Evolutionary conservation across 2,113 vertebrate species (phyloP).

Genomic region (Apaloderma vittatum): DNA sequence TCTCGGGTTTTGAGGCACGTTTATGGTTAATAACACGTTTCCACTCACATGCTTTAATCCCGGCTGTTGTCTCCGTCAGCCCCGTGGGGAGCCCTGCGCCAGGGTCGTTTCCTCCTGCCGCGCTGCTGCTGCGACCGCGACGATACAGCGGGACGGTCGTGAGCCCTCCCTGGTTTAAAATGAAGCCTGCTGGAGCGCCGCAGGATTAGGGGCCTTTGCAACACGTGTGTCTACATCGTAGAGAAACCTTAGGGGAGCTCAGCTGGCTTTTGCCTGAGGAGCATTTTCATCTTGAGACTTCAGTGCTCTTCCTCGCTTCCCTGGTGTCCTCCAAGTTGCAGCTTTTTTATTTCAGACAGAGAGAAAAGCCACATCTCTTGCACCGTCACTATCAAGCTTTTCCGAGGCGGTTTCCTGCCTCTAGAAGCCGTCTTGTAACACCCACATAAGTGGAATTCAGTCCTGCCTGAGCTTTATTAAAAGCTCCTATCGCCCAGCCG

Average conservation of each 20-base stretch:
- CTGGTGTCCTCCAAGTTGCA: fast-evolving
- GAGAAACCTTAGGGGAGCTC: background rate
- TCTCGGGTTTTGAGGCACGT: fast-evolving
- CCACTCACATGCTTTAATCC: background rate
- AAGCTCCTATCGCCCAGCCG: background rate
- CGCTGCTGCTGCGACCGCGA: background rate
- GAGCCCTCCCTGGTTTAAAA: background rate
- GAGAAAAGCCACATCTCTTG: background rate
- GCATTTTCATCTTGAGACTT: background rate
- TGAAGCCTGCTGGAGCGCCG: background rate
- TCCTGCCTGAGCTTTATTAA: background rate
- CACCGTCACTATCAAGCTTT: background rate
- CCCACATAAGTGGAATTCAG: background rate
- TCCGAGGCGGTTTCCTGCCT: background rate
- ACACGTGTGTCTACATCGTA: fast-evolving
- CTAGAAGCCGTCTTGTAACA: background rate
- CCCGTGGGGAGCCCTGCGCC: background rate
- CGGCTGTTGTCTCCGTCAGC: background rate
- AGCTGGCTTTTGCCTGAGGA: background rate
- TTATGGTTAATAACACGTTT: background rate
- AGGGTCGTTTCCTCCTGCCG: fast-evolving
- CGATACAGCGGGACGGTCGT: fast-evolving
- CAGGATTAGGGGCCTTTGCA: background rate
- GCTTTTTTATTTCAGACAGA: background rate
- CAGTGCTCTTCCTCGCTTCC: background rate